Percentiles rank a stretch among this genome's conserved stretches.
phyloP scores from a whole-genome alignment of 1,140 invertebrate species.

The Drosophila yakuba region DNA sequence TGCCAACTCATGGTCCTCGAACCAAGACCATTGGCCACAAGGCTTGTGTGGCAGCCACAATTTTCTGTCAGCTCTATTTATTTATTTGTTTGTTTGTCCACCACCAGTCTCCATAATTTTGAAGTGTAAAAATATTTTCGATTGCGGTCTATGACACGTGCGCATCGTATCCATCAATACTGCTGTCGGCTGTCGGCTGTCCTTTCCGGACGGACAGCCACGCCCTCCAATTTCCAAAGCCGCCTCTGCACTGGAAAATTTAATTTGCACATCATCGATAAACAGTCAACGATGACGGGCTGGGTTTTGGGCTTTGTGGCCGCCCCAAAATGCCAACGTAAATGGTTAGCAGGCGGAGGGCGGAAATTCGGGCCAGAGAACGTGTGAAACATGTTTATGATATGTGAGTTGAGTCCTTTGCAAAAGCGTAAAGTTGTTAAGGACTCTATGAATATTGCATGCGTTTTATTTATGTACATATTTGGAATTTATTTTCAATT shows the following conservation, averaged over 20 bases:
- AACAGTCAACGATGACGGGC: slow-evolving; percentile 52
- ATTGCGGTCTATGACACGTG: slow-evolving; percentile 73
- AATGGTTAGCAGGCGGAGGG: slow-evolving; percentile 2
- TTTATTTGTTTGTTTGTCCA: slow-evolving; percentile 65
- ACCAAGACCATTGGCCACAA: slow-evolving; percentile 4
- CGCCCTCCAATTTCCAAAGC: slow-evolving; percentile 20
- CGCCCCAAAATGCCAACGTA: slow-evolving; percentile 7
- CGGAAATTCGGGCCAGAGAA: slow-evolving; percentile 8
- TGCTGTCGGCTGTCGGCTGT: slow-evolving; percentile 5
- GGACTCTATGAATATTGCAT: slow-evolving; percentile 46
- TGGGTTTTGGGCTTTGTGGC: background rate
- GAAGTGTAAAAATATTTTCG: slow-evolving; percentile 75
- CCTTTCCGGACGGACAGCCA: slow-evolving; percentile 24
- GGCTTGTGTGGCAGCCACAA: slow-evolving; percentile 53
- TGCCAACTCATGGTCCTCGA: slow-evolving; percentile 21
- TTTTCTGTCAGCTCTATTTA: slow-evolving; percentile 51
- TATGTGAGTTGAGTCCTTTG: slow-evolving; percentile 41
- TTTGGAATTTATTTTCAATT: slow-evolving; percentile 32
- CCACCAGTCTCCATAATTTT: slow-evolving; percentile 58
- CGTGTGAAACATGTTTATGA: slow-evolving; percentile 53
- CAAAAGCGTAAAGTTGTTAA: slow-evolving; percentile 50
- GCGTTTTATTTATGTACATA: slow-evolving; percentile 16
- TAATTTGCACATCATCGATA: slow-evolving; percentile 80
- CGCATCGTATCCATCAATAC: slow-evolving; percentile 68
- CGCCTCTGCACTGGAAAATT: slow-evolving; percentile 56